Conservation (phyloP, 2,888 invertebrate genomes). For the Charanyca ferruginea region DNA sequence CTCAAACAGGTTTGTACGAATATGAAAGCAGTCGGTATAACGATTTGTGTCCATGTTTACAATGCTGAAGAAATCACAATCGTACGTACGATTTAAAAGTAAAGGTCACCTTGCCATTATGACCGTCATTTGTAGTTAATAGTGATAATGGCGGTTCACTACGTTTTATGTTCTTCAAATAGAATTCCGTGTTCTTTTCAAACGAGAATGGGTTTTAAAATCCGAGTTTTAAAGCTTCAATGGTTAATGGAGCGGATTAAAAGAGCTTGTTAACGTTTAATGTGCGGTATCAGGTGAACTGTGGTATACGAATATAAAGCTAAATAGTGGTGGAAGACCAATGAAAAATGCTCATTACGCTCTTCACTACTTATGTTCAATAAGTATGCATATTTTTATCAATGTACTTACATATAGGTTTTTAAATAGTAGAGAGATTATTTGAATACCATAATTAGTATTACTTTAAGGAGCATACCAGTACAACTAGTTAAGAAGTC, state of each 20-base stretch:
- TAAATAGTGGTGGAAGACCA: neutral
- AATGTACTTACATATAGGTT: too few relatives aligned
- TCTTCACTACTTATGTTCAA: neutral
- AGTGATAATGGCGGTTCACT: conserved; percentile 36
- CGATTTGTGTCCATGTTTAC: conserved; percentile 41
- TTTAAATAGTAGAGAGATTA: too few relatives aligned
- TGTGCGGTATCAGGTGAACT: neutral
- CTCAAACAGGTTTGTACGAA: conserved; percentile 44
- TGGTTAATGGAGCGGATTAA: conserved; percentile 1
- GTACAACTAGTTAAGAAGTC: too few relatives aligned
- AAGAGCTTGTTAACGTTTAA: conserved; percentile 1
- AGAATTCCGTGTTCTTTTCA: conserved; percentile 9
- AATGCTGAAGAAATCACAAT: conserved; percentile 43
- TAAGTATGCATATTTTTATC: neutral
- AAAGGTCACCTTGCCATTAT: conserved; percentile 51
- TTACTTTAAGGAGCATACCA: too few relatives aligned
- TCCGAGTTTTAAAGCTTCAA: neutral
- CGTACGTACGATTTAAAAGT: conserved; percentile 20
- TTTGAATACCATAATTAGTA: too few relatives aligned
- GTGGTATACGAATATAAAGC: neutral
- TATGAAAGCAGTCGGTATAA: conserved; percentile 29
- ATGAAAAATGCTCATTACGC: neutral
- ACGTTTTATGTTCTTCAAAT: conserved; percentile 30
- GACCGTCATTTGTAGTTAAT: conserved; percentile 43
- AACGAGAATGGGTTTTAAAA: neutral